Percentiles rank a stretch among this genome's conserved stretches.
phyloP scores from a whole-genome alignment of 2,113 vertebrate genomes.

The Myiozetetes cayanensis region DNA sequence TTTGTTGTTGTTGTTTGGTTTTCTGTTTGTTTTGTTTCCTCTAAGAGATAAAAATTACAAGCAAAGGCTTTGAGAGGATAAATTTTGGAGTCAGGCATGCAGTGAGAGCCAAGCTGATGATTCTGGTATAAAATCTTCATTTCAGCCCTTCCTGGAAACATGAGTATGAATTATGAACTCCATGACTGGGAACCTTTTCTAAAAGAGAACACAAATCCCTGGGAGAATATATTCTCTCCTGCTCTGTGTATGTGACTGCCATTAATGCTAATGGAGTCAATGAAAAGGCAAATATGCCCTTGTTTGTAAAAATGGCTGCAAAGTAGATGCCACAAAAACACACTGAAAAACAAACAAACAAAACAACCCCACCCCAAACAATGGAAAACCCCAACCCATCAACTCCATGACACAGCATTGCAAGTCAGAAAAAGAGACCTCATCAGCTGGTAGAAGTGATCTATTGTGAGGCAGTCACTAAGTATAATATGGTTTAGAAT shows the following conservation, averaged over 20 bases:
- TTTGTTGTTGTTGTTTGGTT: not conserved
- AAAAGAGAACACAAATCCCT: not conserved
- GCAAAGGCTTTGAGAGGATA: not conserved
- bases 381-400: not conserved
- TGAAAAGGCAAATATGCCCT: not conserved
- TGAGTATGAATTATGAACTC: not conserved
- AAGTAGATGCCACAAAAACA: not conserved
- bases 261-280: constrained; percentile 23
- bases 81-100: not conserved
- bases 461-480: not conserved
- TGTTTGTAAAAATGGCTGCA: not conserved
- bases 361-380: not conserved
- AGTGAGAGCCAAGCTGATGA: not conserved
- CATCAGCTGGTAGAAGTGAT: not conserved
- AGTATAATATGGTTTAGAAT: not conserved
- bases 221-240: not conserved
- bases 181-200: not conserved
- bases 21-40: not conserved
- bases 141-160: constrained; percentile 24
- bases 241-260: not conserved
- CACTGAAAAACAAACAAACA: not conserved
- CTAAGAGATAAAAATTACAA: not conserved
- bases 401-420: not conserved
- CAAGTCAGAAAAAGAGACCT: not conserved
- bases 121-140: constrained; percentile 18